These are phyloP conservation scores for Colletes latitarsis DNA, from an alignment of 1,140 invertebrate genomes.

Conservation along the genomic window DNA sequence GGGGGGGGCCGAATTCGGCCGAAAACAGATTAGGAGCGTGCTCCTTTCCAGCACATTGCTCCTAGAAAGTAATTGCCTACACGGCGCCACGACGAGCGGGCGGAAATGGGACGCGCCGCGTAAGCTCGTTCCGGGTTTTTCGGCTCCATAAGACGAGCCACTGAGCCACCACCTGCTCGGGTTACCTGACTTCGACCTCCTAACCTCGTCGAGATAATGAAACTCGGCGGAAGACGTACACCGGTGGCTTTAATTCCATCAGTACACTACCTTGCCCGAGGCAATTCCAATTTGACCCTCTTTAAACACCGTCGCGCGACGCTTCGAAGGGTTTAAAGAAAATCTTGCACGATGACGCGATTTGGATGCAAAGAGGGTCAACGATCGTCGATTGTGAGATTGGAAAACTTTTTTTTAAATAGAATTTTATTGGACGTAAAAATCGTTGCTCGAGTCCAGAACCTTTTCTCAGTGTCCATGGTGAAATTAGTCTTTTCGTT, in stretches of 20 bases:
- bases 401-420: too few relatives aligned
- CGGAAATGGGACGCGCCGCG: slow-evolving; percentile 62
- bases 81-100: slow-evolving; percentile 6
- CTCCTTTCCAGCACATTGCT: slow-evolving; percentile 31
- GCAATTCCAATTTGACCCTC: slow-evolving; percentile 34
- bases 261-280: neutral
- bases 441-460: too few relatives aligned
- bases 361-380: too few relatives aligned
- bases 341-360: too few relatives aligned
- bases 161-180: slow-evolving; percentile 29
- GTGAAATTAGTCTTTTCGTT: too few relatives aligned
- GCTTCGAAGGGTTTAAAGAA: slow-evolving; percentile 1
- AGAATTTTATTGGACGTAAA: too few relatives aligned
- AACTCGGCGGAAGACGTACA: slow-evolving; percentile 18
- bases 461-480: too few relatives aligned
- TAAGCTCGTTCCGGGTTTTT: slow-evolving; percentile 59
- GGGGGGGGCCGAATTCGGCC: slow-evolving; percentile 51
- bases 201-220: slow-evolving; percentile 51
- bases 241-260: slow-evolving; percentile 34
- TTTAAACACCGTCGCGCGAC: slow-evolving; percentile 13
- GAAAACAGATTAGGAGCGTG: slow-evolving; percentile 67
- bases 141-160: slow-evolving; percentile 43
- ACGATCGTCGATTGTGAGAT: too few relatives aligned
- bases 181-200: slow-evolving; percentile 52
- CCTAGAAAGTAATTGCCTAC: slow-evolving; percentile 60